Percentiles rank a stretch among this genome's conserved stretches.
Evolutionary conservation across 1,140 invertebrate species (phyloP).

Genomic region (Dendrolimus kikuchii): DNA sequence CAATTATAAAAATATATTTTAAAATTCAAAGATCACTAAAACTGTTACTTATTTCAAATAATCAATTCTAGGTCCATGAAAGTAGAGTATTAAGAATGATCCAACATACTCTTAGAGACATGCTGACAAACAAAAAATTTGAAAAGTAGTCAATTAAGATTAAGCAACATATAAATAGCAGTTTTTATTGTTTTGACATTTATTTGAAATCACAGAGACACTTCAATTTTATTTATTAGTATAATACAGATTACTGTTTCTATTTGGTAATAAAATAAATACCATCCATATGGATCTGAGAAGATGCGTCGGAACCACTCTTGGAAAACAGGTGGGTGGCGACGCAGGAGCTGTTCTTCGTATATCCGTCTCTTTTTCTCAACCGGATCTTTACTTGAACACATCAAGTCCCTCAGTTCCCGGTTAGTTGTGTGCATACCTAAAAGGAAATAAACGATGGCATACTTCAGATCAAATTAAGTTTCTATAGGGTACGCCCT

Average conservation of each 20-base stretch:
- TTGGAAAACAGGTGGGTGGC: slow-evolving; percentile 88
- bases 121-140: no score
- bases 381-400: slow-evolving; percentile 74
- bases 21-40: neutral
- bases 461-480: neutral
- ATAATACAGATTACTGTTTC: no score
- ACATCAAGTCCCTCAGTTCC: slow-evolving; percentile 75
- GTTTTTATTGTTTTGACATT: no score
- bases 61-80: no score
- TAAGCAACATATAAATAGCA: no score
- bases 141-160: no score
- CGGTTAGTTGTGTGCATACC: slow-evolving; percentile 67
- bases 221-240: no score
- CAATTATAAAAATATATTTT: slow-evolving; percentile 6
- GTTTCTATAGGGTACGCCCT: neutral
- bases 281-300: slow-evolving; percentile 92
- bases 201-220: no score
- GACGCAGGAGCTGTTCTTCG: slow-evolving; percentile 79
- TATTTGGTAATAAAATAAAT: slow-evolving; percentile 21
- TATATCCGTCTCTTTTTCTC: slow-evolving; percentile 84
- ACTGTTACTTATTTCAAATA: no score
- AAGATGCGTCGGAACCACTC: slow-evolving; percentile 94
- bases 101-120: no score
- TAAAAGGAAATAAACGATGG: slow-evolving; percentile 19
- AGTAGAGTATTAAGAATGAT: no score